phyloP scores from a whole-genome alignment of 2,113 vertebrate species.

The Brachyistius frenatus region DNA sequence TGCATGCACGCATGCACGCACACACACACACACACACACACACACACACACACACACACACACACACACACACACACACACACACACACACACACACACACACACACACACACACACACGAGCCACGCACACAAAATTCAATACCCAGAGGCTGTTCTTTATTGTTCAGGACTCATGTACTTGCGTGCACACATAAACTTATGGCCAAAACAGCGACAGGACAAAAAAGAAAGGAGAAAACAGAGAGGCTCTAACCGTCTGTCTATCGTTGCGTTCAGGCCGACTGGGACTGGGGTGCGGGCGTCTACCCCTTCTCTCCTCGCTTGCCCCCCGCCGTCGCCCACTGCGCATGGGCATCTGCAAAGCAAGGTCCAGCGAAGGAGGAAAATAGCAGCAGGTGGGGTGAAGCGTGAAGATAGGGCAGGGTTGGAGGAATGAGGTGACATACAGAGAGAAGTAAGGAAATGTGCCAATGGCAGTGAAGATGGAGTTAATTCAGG shows the following conservation, averaged over 20 bases:
- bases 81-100: too few species aligned
- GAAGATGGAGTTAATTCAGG: too few species aligned
- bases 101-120: constrained; percentile 3
- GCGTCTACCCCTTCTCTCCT: constrained; percentile 86
- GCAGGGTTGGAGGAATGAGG: too few species aligned
- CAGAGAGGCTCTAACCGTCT: constrained; percentile 75
- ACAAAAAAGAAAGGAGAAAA: constrained; percentile 22
- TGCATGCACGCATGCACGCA: neutral
- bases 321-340: constrained; percentile 86
- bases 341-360: constrained; percentile 91
- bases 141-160: constrained; percentile 35
- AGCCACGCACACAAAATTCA: constrained; percentile 18
- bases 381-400: constrained; percentile 5
- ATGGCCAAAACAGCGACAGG: constrained; percentile 12
- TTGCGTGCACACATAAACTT: constrained; percentile 35
- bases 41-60: too few species aligned
- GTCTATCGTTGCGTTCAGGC: constrained; percentile 83
- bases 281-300: constrained; percentile 84
- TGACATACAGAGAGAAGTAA: too few species aligned
- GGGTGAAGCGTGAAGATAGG: neutral
- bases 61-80: too few species aligned
- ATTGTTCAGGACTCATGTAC: constrained; percentile 26
- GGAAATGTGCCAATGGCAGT: too few species aligned
- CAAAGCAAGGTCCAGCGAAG: constrained; percentile 41
- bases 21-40: constrained; percentile 18